These are phyloP conservation scores for Linnaemya vulpina DNA, from an alignment of 2,888 invertebrate species.

Conservation along the genomic window DNA sequence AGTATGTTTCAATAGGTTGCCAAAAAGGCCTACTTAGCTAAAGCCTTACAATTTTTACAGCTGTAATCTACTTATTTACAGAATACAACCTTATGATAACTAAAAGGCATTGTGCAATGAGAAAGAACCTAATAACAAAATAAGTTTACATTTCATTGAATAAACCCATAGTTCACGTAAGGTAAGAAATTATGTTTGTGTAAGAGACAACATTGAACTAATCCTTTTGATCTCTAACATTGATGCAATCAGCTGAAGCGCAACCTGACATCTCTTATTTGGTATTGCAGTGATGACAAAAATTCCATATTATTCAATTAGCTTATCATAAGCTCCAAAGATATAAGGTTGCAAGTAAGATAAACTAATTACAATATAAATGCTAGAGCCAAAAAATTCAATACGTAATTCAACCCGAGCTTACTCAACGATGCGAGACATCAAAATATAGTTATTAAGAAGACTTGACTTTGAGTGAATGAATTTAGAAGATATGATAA, in stretches of 20 bases:
- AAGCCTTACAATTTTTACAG: background rate
- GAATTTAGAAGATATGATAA: too few relatives aligned
- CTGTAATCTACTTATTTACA: background rate
- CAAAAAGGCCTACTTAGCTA: background rate
- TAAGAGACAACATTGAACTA: constrained; percentile 15
- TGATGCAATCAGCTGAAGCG: background rate
- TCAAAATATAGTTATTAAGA: too few relatives aligned
- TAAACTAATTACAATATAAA: too few relatives aligned
- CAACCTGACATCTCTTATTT: background rate
- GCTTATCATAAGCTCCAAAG: too few relatives aligned
- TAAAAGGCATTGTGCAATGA: constrained; percentile 39
- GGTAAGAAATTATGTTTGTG: constrained; percentile 14
- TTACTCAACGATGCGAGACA: too few relatives aligned
- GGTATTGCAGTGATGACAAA: too few relatives aligned
- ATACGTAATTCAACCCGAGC: too few relatives aligned
- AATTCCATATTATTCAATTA: too few relatives aligned
- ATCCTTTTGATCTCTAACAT: constrained; percentile 35
- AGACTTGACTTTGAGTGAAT: too few relatives aligned
- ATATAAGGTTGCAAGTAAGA: too few relatives aligned
- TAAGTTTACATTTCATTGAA: constrained; percentile 13
- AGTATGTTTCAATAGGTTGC: background rate
- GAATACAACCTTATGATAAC: constrained; percentile 15
- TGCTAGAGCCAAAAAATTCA: too few relatives aligned
- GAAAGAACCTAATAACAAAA: background rate
- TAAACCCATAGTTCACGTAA: constrained; percentile 33